A percentile compares a stretch with the other conserved stretches of the same genome.
These are phyloP conservation scores for Phylloscopus trochilus DNA, from an alignment of 2,113 vertebrate genomes.

Conservation along the genomic window DNA sequence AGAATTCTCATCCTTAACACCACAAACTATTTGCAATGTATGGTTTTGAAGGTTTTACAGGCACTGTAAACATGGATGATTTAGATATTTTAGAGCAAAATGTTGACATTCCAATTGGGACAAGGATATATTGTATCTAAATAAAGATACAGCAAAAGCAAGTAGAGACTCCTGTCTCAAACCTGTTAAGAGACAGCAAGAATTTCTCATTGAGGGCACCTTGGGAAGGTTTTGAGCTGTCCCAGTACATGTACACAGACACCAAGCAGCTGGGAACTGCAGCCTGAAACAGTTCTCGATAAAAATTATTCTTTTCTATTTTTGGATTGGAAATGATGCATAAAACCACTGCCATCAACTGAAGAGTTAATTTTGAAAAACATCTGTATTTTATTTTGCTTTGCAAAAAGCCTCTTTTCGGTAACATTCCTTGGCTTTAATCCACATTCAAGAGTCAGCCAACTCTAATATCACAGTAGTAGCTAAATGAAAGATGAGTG, in stretches of 20 bases:
- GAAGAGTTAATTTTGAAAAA: neutral
- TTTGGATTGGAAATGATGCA: neutral
- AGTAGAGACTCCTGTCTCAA: neutral
- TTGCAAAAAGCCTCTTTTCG: neutral
- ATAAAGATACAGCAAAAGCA: neutral
- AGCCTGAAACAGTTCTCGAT: neutral
- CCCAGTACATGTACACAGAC: neutral
- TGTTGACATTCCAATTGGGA: neutral
- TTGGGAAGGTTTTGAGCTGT: neutral
- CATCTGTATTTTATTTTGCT: neutral
- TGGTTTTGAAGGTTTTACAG: neutral
- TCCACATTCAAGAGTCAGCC: neutral
- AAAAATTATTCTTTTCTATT: neutral
- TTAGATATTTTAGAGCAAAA: neutral
- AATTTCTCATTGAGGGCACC: neutral
- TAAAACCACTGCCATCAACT: neutral
- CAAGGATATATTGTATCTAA: neutral
- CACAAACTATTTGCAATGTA: neutral
- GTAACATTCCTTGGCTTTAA: neutral
- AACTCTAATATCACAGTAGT: neutral
- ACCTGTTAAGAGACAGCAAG: neutral
- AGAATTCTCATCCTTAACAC: neutral
- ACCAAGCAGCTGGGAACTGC: neutral
- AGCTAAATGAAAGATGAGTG: neutral
- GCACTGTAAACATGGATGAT: neutral